These are phyloP conservation scores for Metopolophium dirhodum DNA, from an alignment of 1,140 invertebrate species.

Conservation along the genomic window DNA sequence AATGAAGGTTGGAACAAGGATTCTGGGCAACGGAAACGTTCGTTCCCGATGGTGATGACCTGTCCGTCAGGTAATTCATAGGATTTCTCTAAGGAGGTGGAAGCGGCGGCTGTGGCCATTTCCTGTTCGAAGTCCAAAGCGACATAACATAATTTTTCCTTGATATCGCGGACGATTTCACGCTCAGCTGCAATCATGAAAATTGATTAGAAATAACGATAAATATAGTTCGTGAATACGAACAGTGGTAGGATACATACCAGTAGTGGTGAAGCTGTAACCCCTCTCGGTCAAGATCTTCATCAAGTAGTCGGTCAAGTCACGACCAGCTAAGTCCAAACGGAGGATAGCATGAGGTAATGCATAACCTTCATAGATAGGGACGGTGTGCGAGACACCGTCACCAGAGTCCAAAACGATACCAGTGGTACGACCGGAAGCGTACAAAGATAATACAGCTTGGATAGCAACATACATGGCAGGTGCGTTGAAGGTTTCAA, in stretches of 20 bases:
- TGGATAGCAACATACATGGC: neutral
- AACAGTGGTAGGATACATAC: neutral
- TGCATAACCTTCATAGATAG: constrained; percentile 2
- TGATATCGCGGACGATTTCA: neutral
- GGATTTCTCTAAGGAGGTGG: neutral
- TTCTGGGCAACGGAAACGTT: neutral
- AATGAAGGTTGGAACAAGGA: neutral
- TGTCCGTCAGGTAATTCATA: neutral
- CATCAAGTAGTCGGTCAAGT: neutral
- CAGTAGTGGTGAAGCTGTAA: neutral
- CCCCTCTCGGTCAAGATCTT: neutral
- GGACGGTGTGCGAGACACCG: neutral
- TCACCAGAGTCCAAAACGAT: neutral
- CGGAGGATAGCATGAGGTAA: neutral
- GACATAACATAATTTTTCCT: neutral
- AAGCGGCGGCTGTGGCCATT: neutral
- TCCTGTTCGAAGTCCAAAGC: neutral
- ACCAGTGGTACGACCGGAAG: neutral
- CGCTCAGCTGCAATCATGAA: neutral
- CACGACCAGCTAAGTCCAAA: neutral
- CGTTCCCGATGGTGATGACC: neutral
- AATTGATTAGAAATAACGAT: neutral
- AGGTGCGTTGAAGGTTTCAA: neutral
- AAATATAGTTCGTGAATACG: neutral
- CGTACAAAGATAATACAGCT: neutral